These are phyloP conservation scores for Lerista edwardsae DNA, from an alignment of 2,797 vertebrate genomes.

Conservation along the genomic window DNA sequence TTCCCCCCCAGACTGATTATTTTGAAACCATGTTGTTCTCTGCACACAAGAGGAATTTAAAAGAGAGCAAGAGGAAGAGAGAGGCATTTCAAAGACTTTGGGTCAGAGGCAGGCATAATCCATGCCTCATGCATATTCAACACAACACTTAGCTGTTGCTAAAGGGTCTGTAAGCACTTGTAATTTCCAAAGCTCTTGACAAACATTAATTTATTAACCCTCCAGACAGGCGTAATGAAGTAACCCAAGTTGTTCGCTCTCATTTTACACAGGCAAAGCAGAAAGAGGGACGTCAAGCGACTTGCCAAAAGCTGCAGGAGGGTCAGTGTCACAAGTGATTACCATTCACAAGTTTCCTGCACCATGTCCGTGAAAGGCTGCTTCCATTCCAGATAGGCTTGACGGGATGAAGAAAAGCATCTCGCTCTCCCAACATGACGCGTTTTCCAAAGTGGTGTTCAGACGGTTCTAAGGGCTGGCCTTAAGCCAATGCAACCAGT, in stretches of 20 bases:
- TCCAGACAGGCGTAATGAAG: constrained; percentile 23
- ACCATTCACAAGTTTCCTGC: neutral
- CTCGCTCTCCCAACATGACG: neutral
- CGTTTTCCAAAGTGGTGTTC: too few relatives aligned
- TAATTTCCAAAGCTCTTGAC: constrained; percentile 32
- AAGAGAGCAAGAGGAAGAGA: neutral
- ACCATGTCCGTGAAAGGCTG: too few relatives aligned
- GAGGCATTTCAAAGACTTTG: neutral
- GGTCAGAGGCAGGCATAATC: neutral
- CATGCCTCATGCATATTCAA: neutral
- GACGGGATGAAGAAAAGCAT: neutral
- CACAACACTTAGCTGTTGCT: neutral
- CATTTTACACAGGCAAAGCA: neutral
- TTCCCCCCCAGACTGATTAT: neutral
- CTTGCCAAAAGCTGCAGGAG: neutral
- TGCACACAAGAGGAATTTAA: neutral
- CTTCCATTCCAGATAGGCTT: neutral
- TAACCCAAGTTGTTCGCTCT: neutral
- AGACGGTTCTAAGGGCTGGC: too few relatives aligned
- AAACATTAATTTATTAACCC: constrained; percentile 35
- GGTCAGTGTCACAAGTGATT: neutral
- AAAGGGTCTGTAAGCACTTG: constrained; percentile 19
- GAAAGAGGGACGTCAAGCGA: too few relatives aligned
- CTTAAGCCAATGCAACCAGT: too few relatives aligned
- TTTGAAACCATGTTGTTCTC: neutral